Conservation (phyloP, 2,113 vertebrate genomes). For the Brachionichthys hirsutus region DNA sequence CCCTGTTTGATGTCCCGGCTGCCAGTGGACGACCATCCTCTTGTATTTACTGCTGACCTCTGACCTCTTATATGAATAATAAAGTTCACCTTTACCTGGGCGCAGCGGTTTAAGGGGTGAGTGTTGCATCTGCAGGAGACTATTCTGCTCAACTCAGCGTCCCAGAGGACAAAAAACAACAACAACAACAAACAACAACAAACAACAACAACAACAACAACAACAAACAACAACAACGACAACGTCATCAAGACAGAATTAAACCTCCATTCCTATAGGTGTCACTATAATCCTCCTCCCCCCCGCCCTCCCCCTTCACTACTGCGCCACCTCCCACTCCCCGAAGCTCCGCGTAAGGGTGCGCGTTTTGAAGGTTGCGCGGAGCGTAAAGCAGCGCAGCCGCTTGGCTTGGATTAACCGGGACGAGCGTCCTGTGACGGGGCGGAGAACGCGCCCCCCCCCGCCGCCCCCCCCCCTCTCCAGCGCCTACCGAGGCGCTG, state of each 20-base stretch:
- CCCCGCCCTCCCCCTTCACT: conserved; percentile 11
- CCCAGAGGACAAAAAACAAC: not conserved
- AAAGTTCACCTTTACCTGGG: no score
- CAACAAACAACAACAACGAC: not conserved
- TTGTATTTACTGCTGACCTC: no score
- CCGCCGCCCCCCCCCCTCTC: not conserved
- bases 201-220: not conserved
- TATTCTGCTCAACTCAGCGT: not conserved
- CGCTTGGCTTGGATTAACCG: not conserved
- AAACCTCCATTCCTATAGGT: conserved; percentile 64
- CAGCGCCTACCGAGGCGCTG: conserved; percentile 13
- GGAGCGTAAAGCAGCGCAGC: conserved; percentile 26
- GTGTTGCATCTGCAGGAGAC: no score
- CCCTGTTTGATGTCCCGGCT: no score
- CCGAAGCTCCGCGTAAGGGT: conserved; percentile 67
- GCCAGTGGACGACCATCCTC: no score
- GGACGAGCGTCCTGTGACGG: not conserved
- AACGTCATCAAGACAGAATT: no score
- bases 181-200: not conserved
- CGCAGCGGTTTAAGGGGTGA: no score
- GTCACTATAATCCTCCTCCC: conserved; percentile 52
- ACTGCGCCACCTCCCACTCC: conserved; percentile 40
- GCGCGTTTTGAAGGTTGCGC: conserved; percentile 69
- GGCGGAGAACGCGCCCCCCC: not conserved
- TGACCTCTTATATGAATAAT: no score